phyloP scores from a whole-genome alignment of 2,888 invertebrate genomes.

The Choristoneura rosaceana region DNA sequence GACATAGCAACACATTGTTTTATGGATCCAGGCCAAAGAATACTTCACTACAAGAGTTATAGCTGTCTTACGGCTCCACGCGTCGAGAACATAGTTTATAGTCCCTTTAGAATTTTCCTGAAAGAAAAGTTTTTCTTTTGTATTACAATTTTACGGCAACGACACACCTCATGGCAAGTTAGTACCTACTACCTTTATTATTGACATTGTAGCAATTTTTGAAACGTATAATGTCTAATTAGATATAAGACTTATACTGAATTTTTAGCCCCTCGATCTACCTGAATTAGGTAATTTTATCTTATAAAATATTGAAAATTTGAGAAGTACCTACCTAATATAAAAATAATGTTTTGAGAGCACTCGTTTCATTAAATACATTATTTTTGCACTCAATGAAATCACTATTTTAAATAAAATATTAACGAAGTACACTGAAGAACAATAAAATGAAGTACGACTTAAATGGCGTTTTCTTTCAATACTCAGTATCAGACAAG shows the following conservation, averaged over 20 bases:
- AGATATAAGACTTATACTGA: slow-evolving; percentile 37
- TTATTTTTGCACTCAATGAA: slow-evolving; percentile 83
- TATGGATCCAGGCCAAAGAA: slow-evolving; percentile 4
- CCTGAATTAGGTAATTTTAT: slow-evolving; percentile 43
- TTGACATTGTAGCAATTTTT: slow-evolving; percentile 32
- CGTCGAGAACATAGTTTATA: neutral
- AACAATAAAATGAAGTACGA: slow-evolving; percentile 66
- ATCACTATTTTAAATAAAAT: slow-evolving; percentile 82
- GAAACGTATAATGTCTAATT: slow-evolving; percentile 27
- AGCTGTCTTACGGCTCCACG: neutral
- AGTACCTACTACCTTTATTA: slow-evolving; percentile 22
- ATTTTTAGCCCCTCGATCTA: slow-evolving; percentile 39
- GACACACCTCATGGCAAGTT: slow-evolving; percentile 20
- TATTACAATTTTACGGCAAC: neutral
- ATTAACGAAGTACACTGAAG: slow-evolving; percentile 74
- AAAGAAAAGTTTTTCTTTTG: neutral
- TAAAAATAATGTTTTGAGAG: slow-evolving; percentile 68
- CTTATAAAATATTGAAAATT: slow-evolving; percentile 44
- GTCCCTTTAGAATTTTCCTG: neutral
- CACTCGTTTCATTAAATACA: slow-evolving; percentile 77
- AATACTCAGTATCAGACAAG: neutral
- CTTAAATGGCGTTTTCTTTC: slow-evolving; percentile 49
- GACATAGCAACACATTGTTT: slow-evolving; percentile 1
- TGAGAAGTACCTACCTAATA: slow-evolving; percentile 46
- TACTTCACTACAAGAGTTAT: slow-evolving; percentile 6